Evolutionary conservation across 2,888 invertebrate genomes (phyloP).

Genomic region (Rhagonycha lutea): DNA sequence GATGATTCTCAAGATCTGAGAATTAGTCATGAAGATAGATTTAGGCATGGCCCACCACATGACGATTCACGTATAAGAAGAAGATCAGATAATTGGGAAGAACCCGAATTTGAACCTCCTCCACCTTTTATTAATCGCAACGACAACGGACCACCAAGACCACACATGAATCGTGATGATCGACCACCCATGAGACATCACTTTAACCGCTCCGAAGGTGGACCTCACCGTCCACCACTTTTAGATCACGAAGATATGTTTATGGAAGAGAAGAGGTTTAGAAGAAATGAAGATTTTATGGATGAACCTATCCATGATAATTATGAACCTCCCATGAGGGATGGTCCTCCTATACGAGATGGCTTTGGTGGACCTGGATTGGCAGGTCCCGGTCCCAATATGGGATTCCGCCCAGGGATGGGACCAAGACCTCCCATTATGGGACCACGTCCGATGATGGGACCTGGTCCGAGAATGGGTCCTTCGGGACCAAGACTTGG

Average conservation of each 20-base stretch:
- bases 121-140: conserved; percentile 18
- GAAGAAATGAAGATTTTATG: conserved; percentile 43
- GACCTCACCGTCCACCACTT: conserved; percentile 25
- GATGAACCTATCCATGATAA: conserved; percentile 38
- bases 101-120: conserved; percentile 47
- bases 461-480: conserved; percentile 16
- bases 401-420: conserved; percentile 3
- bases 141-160: conserved; percentile 34
- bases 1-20: background rate
- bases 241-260: conserved; percentile 26
- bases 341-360: conserved; percentile 39
- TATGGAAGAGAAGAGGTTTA: conserved; percentile 40
- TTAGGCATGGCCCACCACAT: conserved; percentile 33
- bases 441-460: conserved; percentile 13
- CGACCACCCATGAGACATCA: conserved; percentile 14
- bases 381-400: conserved; percentile 22
- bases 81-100: conserved; percentile 38
- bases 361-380: conserved; percentile 51
- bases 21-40: conserved; percentile 29
- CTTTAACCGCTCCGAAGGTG: conserved; percentile 17
- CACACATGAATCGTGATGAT: conserved; percentile 11
- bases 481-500: conserved; percentile 9
- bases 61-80: conserved; percentile 16
- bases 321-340: conserved; percentile 31
- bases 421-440: conserved; percentile 2